A percentile compares a stretch with the other conserved stretches of the same genome.
Conservation (phyloP, 1,140 invertebrate genomes). For the Calosoma granatense region DNA sequence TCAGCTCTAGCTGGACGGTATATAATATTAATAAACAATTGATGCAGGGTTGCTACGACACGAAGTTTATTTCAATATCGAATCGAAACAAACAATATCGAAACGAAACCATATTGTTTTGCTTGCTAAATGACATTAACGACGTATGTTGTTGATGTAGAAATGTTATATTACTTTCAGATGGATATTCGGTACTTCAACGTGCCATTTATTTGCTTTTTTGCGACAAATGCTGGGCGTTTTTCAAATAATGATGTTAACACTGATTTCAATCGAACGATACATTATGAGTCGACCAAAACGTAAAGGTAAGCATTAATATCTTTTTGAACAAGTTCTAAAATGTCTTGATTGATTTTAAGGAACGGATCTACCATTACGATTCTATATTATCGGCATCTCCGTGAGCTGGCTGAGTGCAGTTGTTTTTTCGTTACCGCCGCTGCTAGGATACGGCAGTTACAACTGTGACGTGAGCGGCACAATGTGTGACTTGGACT, state of each 20-base stretch:
- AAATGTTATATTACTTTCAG: conserved; percentile 27
- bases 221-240: conserved; percentile 41
- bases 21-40: no score
- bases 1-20: conserved; percentile 41
- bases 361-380: conserved; percentile 36
- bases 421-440: conserved; percentile 35
- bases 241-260: conserved; percentile 38
- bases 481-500: conserved; percentile 35
- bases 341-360: conserved; percentile 19
- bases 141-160: no score
- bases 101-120: no score
- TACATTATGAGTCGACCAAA: conserved; percentile 33
- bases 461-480: conserved; percentile 39
- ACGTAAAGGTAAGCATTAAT: conserved; percentile 12
- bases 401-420: conserved; percentile 34
- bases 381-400: conserved; percentile 34
- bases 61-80: conserved; percentile 1
- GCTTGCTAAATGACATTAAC: no score
- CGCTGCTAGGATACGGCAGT: conserved; percentile 37
- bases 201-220: conserved; percentile 41
- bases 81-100: no score
- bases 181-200: conserved; percentile 39
- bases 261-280: conserved; percentile 37
- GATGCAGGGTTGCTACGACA: background rate
- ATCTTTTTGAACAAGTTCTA: background rate